Evolutionary conservation across 2,113 vertebrate genomes (phyloP).

Genomic region (Indicator indicator): DNA sequence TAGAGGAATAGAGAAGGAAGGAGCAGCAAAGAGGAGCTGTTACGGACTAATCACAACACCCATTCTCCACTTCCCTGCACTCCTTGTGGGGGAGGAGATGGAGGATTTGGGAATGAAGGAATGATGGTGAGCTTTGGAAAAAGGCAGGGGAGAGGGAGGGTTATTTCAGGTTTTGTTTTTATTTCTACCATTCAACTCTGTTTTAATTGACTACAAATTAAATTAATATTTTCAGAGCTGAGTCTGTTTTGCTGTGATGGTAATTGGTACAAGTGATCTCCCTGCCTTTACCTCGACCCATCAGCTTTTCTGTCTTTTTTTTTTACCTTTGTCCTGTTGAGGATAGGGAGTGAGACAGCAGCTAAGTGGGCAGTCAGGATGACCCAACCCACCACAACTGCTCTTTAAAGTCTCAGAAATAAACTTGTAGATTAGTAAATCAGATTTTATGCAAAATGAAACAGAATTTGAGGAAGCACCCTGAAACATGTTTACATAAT

Average conservation of each 20-base stretch:
- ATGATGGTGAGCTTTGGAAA: not conserved
- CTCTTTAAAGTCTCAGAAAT: not conserved
- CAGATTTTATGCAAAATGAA: not conserved
- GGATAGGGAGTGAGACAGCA: not conserved
- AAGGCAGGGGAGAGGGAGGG: not conserved
- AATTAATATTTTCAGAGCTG: not conserved
- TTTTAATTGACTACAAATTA: not conserved
- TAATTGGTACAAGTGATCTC: not conserved
- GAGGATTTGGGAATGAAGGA: not conserved
- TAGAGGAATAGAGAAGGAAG: not conserved
- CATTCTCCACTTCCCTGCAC: not conserved
- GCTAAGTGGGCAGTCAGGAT: not conserved
- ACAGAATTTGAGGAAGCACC: not conserved
- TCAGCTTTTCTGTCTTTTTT: not conserved
- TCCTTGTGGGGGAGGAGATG: rapidly evolving
- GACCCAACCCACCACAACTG: not conserved
- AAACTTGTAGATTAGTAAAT: not conserved
- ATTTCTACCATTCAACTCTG: not conserved
- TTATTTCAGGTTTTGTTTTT: not conserved
- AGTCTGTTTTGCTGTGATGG: not conserved
- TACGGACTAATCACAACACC: rapidly evolving
- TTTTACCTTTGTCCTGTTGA: not conserved
- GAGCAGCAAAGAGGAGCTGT: not conserved
- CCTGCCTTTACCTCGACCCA: not conserved
- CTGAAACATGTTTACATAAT: not conserved